Evolutionary conservation across 2,797 vertebrate genomes (phyloP).

Genomic region (Rhinatrema bivittatum): DNA sequence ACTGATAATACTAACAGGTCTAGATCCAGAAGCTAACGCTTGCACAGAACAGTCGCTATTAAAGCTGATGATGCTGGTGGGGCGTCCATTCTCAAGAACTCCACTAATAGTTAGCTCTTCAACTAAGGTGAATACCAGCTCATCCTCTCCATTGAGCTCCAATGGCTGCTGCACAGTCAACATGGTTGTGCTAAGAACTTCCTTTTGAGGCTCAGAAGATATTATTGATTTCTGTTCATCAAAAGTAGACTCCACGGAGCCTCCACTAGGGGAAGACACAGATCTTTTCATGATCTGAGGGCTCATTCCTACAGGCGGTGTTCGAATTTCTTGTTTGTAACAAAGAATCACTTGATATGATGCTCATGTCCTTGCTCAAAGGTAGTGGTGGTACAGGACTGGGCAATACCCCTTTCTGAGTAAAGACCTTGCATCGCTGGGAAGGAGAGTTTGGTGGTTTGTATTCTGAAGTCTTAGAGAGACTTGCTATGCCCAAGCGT

Average conservation of each 20-base stretch:
- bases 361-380: conserved; percentile 62
- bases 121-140: conserved; percentile 91
- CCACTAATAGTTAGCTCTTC: conserved; percentile 90
- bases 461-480: conserved; percentile 91
- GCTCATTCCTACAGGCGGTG: conserved; percentile 87
- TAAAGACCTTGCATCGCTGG: conserved; percentile 89
- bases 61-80: conserved; percentile 84
- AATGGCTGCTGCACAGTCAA: conserved; percentile 91
- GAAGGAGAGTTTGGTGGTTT: conserved; percentile 87
- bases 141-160: conserved; percentile 88
- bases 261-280: conserved; percentile 49
- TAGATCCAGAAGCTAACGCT: conserved; percentile 62
- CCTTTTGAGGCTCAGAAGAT: conserved; percentile 60
- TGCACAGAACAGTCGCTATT: conserved; percentile 75
- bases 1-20: conserved; percentile 90
- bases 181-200: conserved; percentile 82
- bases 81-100: conserved; percentile 64
- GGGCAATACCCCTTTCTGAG: conserved; percentile 89
- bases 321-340: conserved; percentile 70
- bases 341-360: conserved; percentile 66
- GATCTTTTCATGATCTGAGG: conserved; percentile 77
- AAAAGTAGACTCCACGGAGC: conserved; percentile 39
- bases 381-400: conserved; percentile 60
- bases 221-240: conserved; percentile 31
- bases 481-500: conserved; percentile 84